A percentile compares a stretch with the other conserved stretches of the same genome.
Evolutionary conservation across 2,113 vertebrate genomes (phyloP).

Genomic region (Bagarius yarrelli): DNA sequence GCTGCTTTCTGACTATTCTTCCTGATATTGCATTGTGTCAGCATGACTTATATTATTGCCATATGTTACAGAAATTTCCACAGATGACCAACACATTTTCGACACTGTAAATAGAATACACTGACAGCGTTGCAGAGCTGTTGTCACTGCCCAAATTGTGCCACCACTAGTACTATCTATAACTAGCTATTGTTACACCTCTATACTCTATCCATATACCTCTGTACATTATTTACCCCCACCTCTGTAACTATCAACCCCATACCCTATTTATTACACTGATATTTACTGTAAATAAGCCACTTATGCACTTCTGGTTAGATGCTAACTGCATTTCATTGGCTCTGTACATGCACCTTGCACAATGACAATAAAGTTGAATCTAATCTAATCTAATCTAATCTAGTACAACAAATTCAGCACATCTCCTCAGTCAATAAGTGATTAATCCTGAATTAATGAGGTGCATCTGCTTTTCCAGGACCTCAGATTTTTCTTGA

Average conservation of each 20-base stretch:
- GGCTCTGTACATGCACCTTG: too few species aligned
- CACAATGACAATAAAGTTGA: too few species aligned
- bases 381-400: too few species aligned
- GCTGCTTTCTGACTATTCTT: background rate
- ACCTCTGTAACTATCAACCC: too few species aligned
- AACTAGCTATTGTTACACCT: too few species aligned
- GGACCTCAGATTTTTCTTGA: background rate
- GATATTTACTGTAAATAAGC: too few species aligned
- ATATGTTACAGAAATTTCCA: background rate
- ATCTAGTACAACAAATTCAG: background rate
- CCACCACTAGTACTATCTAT: too few species aligned
- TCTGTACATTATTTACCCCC: too few species aligned
- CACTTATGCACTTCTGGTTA: too few species aligned
- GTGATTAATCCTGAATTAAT: background rate
- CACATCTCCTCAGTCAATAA: background rate
- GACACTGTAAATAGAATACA: background rate
- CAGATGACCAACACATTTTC: background rate
- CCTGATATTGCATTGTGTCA: slow-evolving; percentile 5
- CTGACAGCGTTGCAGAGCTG: background rate
- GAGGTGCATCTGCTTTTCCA: background rate
- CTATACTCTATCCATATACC: too few species aligned
- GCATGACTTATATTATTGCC: background rate
- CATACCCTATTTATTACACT: too few species aligned
- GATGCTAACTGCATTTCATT: too few species aligned
- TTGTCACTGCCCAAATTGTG: background rate